phyloP scores from a whole-genome alignment of 1,140 invertebrate species.

The Doryteuthis pealeii region DNA sequence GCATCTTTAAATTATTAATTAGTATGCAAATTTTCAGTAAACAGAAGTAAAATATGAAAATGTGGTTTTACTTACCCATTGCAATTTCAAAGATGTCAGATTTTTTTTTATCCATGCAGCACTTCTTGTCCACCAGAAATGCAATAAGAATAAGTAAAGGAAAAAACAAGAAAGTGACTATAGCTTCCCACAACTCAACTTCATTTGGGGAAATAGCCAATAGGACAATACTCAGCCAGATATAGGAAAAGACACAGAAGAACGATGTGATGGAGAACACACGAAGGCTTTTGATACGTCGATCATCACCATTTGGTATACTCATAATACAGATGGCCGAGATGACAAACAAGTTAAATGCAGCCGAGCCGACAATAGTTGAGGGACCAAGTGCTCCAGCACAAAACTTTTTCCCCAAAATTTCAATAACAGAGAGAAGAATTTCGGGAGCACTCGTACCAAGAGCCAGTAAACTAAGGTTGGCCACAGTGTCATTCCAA shows the following conservation, averaged over 20 bases:
- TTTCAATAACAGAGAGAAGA: constrained; percentile 68
- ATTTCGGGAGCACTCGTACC: constrained; percentile 72
- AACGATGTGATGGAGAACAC: constrained; percentile 67
- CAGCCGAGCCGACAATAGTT: constrained; percentile 72
- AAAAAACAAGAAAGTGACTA: constrained; percentile 68
- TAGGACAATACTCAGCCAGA: constrained; percentile 70
- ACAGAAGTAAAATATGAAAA: too few relatives aligned
- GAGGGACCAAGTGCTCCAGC: constrained; percentile 67
- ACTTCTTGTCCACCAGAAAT: constrained; percentile 65
- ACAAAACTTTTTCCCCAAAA: constrained; percentile 63
- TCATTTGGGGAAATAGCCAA: constrained; percentile 59
- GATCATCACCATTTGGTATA: constrained; percentile 62
- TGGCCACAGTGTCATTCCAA: constrained; percentile 73
- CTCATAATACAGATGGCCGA: constrained; percentile 66
- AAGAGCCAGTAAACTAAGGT: constrained; percentile 71
- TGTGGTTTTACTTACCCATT: constrained; percentile 6
- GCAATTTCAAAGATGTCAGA: constrained; percentile 13
- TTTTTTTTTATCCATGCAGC: constrained; percentile 42
- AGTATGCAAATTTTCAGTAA: too few relatives aligned
- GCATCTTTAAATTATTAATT: too few relatives aligned
- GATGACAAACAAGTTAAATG: constrained; percentile 69
- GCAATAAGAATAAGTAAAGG: constrained; percentile 61
- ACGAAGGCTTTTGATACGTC: constrained; percentile 63
- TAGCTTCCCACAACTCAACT: constrained; percentile 69
- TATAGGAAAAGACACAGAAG: constrained; percentile 68